phyloP scores from a whole-genome alignment of 2,888 invertebrate genomes.

The Nemotelus pantherinus region DNA sequence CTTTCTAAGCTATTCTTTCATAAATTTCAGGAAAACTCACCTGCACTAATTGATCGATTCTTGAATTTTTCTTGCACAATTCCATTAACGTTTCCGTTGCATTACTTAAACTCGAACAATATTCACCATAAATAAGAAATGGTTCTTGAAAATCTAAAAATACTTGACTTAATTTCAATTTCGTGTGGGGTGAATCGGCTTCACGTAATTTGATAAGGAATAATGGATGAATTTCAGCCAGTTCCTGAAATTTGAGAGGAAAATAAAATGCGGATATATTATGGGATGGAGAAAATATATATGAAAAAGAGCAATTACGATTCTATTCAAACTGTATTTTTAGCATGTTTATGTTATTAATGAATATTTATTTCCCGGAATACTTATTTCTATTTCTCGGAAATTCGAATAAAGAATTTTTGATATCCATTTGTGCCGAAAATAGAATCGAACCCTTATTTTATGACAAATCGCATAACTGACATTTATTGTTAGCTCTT shows the following conservation, averaged over 20 bases:
- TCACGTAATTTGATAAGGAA: constrained; percentile 83
- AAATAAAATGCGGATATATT: constrained; percentile 16
- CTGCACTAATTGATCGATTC: constrained; percentile 63
- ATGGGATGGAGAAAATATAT: background rate
- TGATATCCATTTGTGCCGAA: too few species aligned
- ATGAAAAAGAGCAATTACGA: background rate
- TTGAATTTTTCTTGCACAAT: constrained; percentile 62
- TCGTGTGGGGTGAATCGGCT: constrained; percentile 72
- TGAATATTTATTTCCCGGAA: too few species aligned
- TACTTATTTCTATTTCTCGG: too few species aligned
- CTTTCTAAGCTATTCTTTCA: too few species aligned
- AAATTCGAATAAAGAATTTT: too few species aligned
- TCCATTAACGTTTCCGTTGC: constrained; percentile 84
- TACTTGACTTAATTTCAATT: constrained; percentile 76
- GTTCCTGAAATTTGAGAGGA: constrained; percentile 69
- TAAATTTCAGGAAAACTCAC: constrained; percentile 49
- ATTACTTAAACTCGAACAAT: constrained; percentile 90
- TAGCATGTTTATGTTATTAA: too few species aligned
- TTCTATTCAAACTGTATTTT: too few species aligned
- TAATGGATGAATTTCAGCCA: constrained; percentile 86
- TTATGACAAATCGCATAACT: background rate
- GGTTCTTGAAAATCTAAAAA: constrained; percentile 92
- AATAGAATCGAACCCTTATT: too few species aligned
- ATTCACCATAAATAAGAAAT: constrained; percentile 93
- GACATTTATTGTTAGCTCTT: background rate